These are phyloP conservation scores for Jordanella pulchra DNA, from an alignment of 2,797 vertebrate genomes.

Conservation along the genomic window DNA sequence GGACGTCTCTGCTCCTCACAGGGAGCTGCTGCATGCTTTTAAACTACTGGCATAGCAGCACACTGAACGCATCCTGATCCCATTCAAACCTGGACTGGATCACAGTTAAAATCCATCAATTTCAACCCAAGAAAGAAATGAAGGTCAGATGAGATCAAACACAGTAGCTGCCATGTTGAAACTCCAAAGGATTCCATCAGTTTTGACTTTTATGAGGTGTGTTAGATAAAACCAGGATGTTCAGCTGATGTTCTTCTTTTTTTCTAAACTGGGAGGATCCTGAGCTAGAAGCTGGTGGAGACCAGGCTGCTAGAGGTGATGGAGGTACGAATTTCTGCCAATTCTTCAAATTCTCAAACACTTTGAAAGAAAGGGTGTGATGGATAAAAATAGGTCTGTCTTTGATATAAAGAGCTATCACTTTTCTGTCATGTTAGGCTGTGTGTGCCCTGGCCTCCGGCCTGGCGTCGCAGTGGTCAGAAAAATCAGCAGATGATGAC, in stretches of 20 bases:
- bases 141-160: neutral
- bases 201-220: neutral
- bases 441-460: constrained; percentile 17
- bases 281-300: neutral
- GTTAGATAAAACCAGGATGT: neutral
- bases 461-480: constrained; percentile 45
- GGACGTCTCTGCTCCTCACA: neutral
- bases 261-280: neutral
- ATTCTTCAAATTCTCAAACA: neutral
- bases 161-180: neutral
- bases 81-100: neutral
- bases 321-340: neutral
- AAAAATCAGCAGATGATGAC: constrained; percentile 66
- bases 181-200: neutral
- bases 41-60: neutral
- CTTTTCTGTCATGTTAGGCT: constrained; percentile 60
- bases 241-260: neutral
- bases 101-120: neutral
- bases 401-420: constrained; percentile 36
- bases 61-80: neutral
- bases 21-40: neutral
- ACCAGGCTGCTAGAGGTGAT: neutral
- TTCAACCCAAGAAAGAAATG: neutral
- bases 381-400: constrained; percentile 1
- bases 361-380: neutral